Percentiles rank a stretch among this genome's conserved stretches.
Conservation (phyloP, 2,113 vertebrate genomes). For the Rhinolophus ferrumequinum region DNA sequence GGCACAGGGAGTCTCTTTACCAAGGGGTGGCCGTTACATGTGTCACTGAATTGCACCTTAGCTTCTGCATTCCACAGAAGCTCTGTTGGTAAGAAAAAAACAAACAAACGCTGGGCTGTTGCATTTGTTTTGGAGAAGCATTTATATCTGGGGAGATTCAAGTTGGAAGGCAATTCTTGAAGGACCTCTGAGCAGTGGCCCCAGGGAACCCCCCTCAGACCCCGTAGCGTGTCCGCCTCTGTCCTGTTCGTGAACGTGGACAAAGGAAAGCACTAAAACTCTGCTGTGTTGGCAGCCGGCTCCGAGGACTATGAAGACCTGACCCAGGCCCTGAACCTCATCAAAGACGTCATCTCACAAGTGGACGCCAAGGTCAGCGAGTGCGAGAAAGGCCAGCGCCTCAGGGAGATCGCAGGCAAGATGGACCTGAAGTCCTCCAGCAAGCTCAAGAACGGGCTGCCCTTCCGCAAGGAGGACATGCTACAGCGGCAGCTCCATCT, state of each 20-base stretch:
- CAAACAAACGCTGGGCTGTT: not conserved
- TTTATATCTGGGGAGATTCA: not conserved
- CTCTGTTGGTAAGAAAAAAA: not conserved
- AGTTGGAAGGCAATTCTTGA: not conserved
- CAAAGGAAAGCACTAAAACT: not conserved
- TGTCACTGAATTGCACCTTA: too few relatives aligned
- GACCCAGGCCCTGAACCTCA: constrained; percentile 89
- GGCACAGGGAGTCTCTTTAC: not conserved
- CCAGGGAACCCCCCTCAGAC: not conserved
- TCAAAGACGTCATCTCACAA: constrained; percentile 91
- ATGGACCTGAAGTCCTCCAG: constrained; percentile 93
- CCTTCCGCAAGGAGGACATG: constrained; percentile 94
- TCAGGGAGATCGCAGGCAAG: constrained; percentile 90
- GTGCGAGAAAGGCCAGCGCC: constrained; percentile 90
- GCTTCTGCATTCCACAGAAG: not conserved
- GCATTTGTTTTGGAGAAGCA: not conserved
- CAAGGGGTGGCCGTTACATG: fast-evolving
- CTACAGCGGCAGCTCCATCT: constrained; percentile 87
- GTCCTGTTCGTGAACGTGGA: fast-evolving
- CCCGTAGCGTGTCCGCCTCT: not conserved
- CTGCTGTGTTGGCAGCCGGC: constrained; percentile 84
- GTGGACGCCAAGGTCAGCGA: constrained; percentile 94
- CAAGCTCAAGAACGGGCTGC: constrained; percentile 92
- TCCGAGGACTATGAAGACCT: constrained; percentile 92
- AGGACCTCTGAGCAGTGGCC: not conserved